Evolutionary conservation across 2,888 invertebrate genomes (phyloP), one percentile per base, ranked within the genome.

Genomic region (Eristalis arbustorum): DNA sequence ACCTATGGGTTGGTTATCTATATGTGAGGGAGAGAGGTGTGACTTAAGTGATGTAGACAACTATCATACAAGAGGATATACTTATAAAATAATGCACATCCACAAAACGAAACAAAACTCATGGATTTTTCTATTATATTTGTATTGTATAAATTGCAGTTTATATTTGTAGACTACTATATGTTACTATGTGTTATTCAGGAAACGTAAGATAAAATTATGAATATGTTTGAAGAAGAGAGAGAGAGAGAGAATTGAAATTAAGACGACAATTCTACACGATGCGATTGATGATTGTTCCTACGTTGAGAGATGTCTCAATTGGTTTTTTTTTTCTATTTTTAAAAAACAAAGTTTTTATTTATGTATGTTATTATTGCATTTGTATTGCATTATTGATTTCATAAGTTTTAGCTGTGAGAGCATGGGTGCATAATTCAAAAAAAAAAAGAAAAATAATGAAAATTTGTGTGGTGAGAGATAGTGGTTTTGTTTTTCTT

Each of bases 261-360:
- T 59, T 59, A 56, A 18, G 11, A 49, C 68, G 78, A 42, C n/a
- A 82, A 64, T 72, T 75, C 75, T 88, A 88, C 75, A 75, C 78
- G 83, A 88, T 88, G 87, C 87, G 87, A 88, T 88, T 79, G 49
- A 14, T 42, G 83, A 88, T 83, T 83, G 87, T 88, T 88, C 87
- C 87, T 88, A 88, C 87, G 83, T 75, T 83, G 71, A 71, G 49
- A 18, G 49, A 62, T 67, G 64, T 37, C n/a, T 78, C 64, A 78
- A 78, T 79, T 57, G 37, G 72, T 73, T 63, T 31, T 72, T 23
- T 11, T 67, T 57, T 63, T 79, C 14, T 67, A 22, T 85, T 67
- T 81, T 31, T 31, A n/a, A n/a, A n/a, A n/a, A n/a, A n/a, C n/a
- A n/a, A n/a, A n/a, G n/a, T 31, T 5, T 31, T 25, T 73, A 63